A percentile compares a stretch with the other conserved stretches of the same genome.
These are phyloP conservation scores for Bombylius discolor DNA, from an alignment of 2,888 invertebrate genomes.

Conservation along the genomic window DNA sequence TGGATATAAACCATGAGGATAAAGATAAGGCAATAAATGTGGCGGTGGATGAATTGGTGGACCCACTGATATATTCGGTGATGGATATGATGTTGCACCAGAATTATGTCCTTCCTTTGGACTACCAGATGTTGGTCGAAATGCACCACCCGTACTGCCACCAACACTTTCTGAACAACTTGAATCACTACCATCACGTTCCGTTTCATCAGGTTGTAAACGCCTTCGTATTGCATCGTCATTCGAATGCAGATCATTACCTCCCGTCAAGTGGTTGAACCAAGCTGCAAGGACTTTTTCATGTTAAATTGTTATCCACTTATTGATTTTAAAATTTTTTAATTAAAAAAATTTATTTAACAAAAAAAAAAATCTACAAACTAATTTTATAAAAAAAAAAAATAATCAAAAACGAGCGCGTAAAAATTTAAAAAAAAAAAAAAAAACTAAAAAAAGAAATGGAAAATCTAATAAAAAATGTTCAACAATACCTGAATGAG, in stretches of 20 bases:
- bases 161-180: conserved; percentile 54
- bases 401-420: neutral
- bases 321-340: neutral
- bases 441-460: neutral
- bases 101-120: conserved; percentile 39
- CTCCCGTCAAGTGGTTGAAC: conserved; percentile 47
- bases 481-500: conserved; percentile 35
- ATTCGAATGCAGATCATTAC: conserved; percentile 39
- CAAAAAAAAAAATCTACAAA: neutral
- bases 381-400: neutral
- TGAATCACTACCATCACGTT: conserved; percentile 56
- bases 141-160: conserved; percentile 37
- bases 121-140: conserved; percentile 39
- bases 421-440: neutral
- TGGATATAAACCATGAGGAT: conserved; percentile 79
- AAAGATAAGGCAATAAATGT: conserved; percentile 80
- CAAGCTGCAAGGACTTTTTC: conserved; percentile 43
- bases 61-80: conserved; percentile 87
- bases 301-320: conserved; percentile 14
- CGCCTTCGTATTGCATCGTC: conserved; percentile 37
- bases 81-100: conserved; percentile 57
- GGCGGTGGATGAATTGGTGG: conserved; percentile 87
- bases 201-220: conserved; percentile 49
- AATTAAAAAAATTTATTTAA: neutral
- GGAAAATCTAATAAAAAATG: conserved; percentile 2